These are phyloP conservation scores for Coleophora deauratella DNA, from an alignment of 2,888 invertebrate species.

Conservation along the genomic window DNA sequence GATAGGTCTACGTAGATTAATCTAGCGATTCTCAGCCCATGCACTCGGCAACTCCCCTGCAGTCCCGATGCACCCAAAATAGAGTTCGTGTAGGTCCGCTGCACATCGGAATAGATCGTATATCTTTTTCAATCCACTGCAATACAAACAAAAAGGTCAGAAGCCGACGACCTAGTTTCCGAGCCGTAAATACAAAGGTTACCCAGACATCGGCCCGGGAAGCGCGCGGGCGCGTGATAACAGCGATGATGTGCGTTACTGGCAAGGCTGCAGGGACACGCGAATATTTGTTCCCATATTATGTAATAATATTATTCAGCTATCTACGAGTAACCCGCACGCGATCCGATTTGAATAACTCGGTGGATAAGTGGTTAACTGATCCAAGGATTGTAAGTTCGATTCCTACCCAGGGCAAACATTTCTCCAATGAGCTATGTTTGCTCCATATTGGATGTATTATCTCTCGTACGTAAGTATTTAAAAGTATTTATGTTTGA, in stretches of 20 bases:
- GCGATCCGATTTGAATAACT: constrained; percentile 17
- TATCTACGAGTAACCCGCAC: constrained; percentile 14
- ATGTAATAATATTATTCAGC: constrained; percentile 33
- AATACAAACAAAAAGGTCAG: constrained; percentile 67
- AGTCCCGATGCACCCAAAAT: constrained; percentile 42
- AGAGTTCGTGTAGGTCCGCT: constrained; percentile 39
- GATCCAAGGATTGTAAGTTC: constrained; percentile 1
- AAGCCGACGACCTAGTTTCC: constrained; percentile 66
- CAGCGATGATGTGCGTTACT: constrained; percentile 18
- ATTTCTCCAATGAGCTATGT: too few relatives aligned
- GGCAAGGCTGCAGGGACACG: constrained; percentile 52
- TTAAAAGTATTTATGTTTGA: too few relatives aligned
- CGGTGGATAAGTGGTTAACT: too few relatives aligned
- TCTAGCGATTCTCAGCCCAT: not conserved
- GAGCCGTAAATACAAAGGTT: constrained; percentile 57
- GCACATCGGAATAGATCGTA: constrained; percentile 41
- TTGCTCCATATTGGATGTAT: too few relatives aligned
- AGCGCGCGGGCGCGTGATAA: constrained; percentile 53
- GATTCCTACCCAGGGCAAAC: too few relatives aligned
- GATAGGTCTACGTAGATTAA: too few relatives aligned
- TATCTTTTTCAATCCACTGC: constrained; percentile 48
- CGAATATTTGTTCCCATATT: constrained; percentile 31
- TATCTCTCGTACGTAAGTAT: too few relatives aligned
- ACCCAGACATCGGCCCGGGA: constrained; percentile 59
- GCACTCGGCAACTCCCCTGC: constrained; percentile 25